phyloP scores from a whole-genome alignment of 2,113 vertebrate genomes.

The Tachycineta bicolor region DNA sequence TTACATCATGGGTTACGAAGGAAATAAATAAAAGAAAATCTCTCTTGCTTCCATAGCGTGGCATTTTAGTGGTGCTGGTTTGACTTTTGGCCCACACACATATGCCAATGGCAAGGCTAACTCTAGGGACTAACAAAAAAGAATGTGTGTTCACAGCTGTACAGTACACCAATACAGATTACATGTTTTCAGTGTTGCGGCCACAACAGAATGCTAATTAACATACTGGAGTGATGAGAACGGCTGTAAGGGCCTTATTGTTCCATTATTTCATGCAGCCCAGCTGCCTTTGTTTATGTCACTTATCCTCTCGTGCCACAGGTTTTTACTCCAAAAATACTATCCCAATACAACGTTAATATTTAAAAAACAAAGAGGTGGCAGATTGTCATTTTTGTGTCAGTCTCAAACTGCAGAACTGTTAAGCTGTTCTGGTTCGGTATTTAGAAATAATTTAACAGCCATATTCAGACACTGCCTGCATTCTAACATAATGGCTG shows the following conservation, averaged over 20 bases:
- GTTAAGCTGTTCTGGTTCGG: slow-evolving; percentile 84
- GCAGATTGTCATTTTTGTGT: slow-evolving; percentile 86
- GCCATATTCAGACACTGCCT: slow-evolving; percentile 80
- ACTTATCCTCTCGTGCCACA: slow-evolving; percentile 86
- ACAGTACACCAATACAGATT: slow-evolving; percentile 87
- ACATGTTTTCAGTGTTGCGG: slow-evolving; percentile 86
- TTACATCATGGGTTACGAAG: slow-evolving; percentile 72
- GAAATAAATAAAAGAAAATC: slow-evolving; percentile 66
- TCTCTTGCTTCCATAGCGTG: slow-evolving; percentile 64
- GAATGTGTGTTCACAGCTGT: slow-evolving; percentile 87
- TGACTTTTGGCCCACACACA: slow-evolving; percentile 85
- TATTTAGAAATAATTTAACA: slow-evolving; percentile 89
- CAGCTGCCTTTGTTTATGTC: slow-evolving; percentile 88
- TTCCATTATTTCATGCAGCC: slow-evolving; percentile 87
- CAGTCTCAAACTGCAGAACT: slow-evolving; percentile 83
- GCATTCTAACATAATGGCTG: slow-evolving; percentile 84
- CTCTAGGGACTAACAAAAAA: slow-evolving; percentile 84
- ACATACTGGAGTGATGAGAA: slow-evolving; percentile 85
- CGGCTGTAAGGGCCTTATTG: slow-evolving; percentile 85
- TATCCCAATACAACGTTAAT: slow-evolving; percentile 85
- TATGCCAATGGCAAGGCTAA: slow-evolving; percentile 82
- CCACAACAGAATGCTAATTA: slow-evolving; percentile 89
- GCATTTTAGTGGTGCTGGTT: slow-evolving; percentile 74
- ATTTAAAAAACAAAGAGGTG: slow-evolving; percentile 88
- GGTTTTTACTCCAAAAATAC: slow-evolving; percentile 85